Base-by-base conservation (phyloP, 2,113 vertebrate genomes). In the Chaetorhynchus papuensis region DNA sequence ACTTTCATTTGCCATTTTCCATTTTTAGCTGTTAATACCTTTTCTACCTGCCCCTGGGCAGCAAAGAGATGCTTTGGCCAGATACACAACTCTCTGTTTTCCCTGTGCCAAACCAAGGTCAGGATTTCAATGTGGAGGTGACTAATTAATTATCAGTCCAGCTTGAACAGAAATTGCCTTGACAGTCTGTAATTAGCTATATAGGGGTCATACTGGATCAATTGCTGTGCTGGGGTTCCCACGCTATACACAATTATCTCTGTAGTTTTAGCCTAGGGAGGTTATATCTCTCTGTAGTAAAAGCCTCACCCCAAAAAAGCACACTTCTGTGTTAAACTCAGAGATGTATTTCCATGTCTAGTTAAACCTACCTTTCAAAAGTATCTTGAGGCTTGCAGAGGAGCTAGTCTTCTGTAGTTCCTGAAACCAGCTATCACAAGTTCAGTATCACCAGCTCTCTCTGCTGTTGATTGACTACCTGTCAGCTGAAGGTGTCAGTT, bases 171-270 rank as follows among this genome's bases (percentile, higher is more conserved):
- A 92, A 93, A 93, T 79, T 71, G 90, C 41, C 74, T 60, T 93
- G 35, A 53, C 84, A 76, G 68, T 69, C 81, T 82, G 57, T 87
- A 93, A 89, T 96, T 94, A 89, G 77, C 77, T 56, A 53, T 76
- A 17, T 1, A 79, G 57, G 57, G 70, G 70, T 68, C 81, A 85
- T 61, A 45, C 8, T 50, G 61, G 81, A 95, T 85, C 91, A 79
- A 79, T 89, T 19, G 6, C n/a, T 72, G 45, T 11, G 53, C 70
- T 68, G 65, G 74, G 57, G 50, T 74, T 86, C 92, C 78, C 1
- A 0, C 5, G 33, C 39, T 27, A 5, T 24, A 54, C 0, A 0
- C 61, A 83, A 85, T 69, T 88, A 53, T 42, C 59, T 45, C 50
- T 59, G 19, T 50, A 52, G 56, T 42, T 92, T 74, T 44, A 54